phyloP scores from a whole-genome alignment of 2,113 vertebrate genomes.

The Mandrillus leucophaeus region DNA sequence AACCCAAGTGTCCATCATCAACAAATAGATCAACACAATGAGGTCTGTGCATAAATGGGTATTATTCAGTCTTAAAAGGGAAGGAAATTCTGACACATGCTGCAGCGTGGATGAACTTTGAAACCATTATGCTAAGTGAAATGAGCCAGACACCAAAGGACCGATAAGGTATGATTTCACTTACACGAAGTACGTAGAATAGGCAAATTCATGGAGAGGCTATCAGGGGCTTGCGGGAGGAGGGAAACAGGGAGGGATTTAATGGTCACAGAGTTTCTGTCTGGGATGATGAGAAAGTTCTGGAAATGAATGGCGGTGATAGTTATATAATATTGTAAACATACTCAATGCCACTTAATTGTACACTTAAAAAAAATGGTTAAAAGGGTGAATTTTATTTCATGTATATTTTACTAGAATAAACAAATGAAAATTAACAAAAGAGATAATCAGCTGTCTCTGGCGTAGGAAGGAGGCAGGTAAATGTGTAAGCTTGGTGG shows the following conservation, averaged over 20 bases:
- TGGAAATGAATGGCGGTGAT: neutral
- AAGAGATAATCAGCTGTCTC: neutral
- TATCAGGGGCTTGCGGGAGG: neutral
- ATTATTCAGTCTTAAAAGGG: neutral
- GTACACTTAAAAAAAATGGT: neutral
- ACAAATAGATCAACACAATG: neutral
- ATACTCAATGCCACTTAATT: neutral
- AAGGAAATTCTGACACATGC: neutral
- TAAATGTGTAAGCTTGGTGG: neutral
- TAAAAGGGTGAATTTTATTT: neutral
- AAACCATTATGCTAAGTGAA: neutral
- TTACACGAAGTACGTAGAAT: too few relatives aligned
- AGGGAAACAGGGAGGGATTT: neutral
- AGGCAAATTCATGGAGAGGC: neutral
- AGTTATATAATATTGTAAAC: neutral
- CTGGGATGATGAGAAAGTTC: neutral
- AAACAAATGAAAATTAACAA: neutral
- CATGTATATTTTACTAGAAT: neutral
- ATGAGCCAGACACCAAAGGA: neutral
- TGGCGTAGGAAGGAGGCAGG: neutral
- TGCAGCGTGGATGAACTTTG: neutral
- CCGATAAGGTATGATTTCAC: neutral
- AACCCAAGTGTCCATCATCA: too few relatives aligned
- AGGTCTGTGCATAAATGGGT: too few relatives aligned
- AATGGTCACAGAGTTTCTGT: neutral